Conservation (phyloP, 2,888 invertebrate species). For the Diarsia dahlii region DNA sequence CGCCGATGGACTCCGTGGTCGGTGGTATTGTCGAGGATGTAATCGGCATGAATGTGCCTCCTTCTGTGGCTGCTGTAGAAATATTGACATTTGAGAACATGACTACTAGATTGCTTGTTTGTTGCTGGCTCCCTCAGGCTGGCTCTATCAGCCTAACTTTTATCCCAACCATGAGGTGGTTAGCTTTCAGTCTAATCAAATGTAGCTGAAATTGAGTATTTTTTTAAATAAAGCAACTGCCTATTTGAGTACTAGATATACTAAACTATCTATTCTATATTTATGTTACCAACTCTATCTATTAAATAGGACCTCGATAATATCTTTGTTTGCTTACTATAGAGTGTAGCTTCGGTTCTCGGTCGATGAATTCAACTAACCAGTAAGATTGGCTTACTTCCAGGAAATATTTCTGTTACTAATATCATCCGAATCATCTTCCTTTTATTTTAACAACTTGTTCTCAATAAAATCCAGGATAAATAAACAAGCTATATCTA, state of each 20-base stretch:
- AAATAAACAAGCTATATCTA: not conserved
- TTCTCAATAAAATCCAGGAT: not conserved
- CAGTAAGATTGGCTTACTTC: constrained; percentile 32
- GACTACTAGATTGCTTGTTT: not conserved
- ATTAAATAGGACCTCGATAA: constrained; percentile 6
- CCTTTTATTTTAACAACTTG: not conserved
- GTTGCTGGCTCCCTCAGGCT: not conserved
- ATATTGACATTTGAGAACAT: constrained; percentile 31
- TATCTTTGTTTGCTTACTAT: constrained; percentile 13
- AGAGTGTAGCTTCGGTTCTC: constrained; percentile 8
- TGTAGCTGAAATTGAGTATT: not conserved
- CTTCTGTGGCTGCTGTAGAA: constrained; percentile 59
- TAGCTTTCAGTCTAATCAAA: not conserved
- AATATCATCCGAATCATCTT: not conserved
- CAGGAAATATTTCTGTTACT: constrained; percentile 20
- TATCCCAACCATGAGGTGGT: not conserved
- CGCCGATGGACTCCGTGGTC: constrained; percentile 88
- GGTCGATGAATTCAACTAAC: constrained; percentile 22
- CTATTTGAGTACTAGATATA: not conserved
- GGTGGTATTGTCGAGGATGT: constrained; percentile 73
- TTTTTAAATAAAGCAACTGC: not conserved
- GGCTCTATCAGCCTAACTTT: not conserved
- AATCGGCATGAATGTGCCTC: constrained; percentile 60
- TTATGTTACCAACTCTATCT: not conserved
- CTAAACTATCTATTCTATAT: not conserved